These are phyloP conservation scores for Oryzias woworae DNA, from an alignment of 2,113 vertebrate species.

Conservation along the genomic window DNA sequence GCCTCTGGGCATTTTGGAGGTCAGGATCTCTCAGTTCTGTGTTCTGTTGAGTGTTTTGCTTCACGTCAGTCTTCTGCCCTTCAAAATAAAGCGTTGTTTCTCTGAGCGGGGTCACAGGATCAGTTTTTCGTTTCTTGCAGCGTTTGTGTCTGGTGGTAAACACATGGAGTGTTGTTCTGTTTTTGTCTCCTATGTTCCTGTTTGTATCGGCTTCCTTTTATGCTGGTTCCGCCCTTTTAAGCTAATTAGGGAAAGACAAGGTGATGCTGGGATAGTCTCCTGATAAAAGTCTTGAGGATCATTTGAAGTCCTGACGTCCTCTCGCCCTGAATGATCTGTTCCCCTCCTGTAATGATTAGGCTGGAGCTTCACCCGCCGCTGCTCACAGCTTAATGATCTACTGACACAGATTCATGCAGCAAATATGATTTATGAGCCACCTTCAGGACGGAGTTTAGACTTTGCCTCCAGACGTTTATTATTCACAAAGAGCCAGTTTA, in stretches of 20 bases:
- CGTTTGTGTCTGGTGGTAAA: background rate
- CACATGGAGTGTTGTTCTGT: background rate
- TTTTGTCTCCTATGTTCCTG: constrained; percentile 1
- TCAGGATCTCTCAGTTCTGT: too few relatives aligned
- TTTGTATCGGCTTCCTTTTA: constrained; percentile 8
- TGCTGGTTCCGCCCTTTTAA: constrained; percentile 2
- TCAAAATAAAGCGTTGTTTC: too few relatives aligned
- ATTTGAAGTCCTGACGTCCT: background rate
- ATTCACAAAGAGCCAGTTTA: constrained; percentile 29
- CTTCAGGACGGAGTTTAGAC: constrained; percentile 53
- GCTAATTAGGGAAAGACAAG: constrained; percentile 39
- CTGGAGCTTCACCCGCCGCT: background rate
- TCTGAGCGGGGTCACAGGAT: too few relatives aligned
- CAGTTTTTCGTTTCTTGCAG: too few relatives aligned
- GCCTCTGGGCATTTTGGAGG: too few relatives aligned
- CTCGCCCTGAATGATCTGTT: background rate
- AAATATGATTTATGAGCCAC: constrained; percentile 16
- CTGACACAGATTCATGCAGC: constrained; percentile 58
- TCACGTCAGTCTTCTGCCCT: too few relatives aligned
- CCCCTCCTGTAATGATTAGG: too few relatives aligned
- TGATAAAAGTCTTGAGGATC: background rate
- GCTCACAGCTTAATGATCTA: constrained; percentile 64
- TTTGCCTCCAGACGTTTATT: constrained; percentile 66
- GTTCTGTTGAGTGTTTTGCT: too few relatives aligned
- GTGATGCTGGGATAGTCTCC: constrained; percentile 21